Evolutionary conservation across 1,140 invertebrate species (phyloP).

Genomic region (Mylabris phalerata): DNA sequence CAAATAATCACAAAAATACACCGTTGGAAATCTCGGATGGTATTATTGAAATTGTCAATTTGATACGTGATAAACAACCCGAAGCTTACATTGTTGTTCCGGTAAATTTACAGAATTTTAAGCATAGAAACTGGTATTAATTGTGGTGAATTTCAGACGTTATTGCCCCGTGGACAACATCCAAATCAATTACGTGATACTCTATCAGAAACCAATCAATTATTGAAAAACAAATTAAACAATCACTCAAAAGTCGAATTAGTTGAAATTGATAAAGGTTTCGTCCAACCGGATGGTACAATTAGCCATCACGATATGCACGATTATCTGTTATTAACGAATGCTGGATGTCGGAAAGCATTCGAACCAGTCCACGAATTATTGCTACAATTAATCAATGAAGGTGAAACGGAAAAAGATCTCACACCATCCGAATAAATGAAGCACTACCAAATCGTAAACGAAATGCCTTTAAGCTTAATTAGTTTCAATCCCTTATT

Average conservation of each 20-base stretch:
- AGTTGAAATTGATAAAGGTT: slow-evolving; percentile 65
- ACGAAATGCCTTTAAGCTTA: slow-evolving; percentile 10
- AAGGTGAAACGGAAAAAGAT: slow-evolving; percentile 64
- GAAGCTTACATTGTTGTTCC: slow-evolving; percentile 72
- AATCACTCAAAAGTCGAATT: slow-evolving; percentile 59
- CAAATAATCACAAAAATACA: slow-evolving; percentile 74
- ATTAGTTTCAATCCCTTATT: not conserved
- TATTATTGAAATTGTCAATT: slow-evolving; percentile 66
- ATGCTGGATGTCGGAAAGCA: slow-evolving; percentile 73
- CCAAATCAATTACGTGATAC: slow-evolving; percentile 73
- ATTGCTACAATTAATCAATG: slow-evolving; percentile 64
- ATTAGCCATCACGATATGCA: slow-evolving; percentile 84
- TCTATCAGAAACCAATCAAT: slow-evolving; percentile 64
- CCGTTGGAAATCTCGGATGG: slow-evolving; percentile 74
- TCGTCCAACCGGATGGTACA: slow-evolving; percentile 67
- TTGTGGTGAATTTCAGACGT: slow-evolving; percentile 53
- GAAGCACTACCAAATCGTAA: not conserved
- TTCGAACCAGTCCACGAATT: slow-evolving; percentile 76
- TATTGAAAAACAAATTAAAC: slow-evolving; percentile 56
- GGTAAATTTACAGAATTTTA: slow-evolving; percentile 51
- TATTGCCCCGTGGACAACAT: slow-evolving; percentile 75
- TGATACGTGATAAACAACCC: slow-evolving; percentile 67
- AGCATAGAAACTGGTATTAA: not conserved
- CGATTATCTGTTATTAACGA: slow-evolving; percentile 81
- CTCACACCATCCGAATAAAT: slow-evolving; percentile 61